Evolutionary conservation across 2,797 vertebrate genomes (phyloP), one percentile per base, ranked within the genome.

Genomic region (Heliangelus exortis): DNA sequence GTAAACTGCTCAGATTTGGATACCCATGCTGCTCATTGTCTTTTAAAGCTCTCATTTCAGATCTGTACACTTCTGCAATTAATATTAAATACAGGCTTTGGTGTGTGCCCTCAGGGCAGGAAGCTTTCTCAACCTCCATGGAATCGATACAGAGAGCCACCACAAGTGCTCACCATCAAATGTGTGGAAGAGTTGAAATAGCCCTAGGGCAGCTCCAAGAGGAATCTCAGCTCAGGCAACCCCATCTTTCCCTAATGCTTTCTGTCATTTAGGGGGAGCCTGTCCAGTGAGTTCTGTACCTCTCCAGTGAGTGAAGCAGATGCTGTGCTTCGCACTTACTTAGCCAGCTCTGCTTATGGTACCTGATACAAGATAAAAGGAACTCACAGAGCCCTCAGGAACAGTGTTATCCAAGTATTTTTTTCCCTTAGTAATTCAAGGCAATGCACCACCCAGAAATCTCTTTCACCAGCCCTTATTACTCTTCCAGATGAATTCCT

Each of bases 401-500:
- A 72, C 7, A 26, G 15, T 0, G 0, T 45, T 66, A 55, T 29
- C 21, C 43, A 33, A 50, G 29, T 17, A 31, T 47, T 91, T 92
- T 41, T 41, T 71, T 88, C 63, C 55, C 29, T 88, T 53, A 61
- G 54, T 29, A 87, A 82, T 84, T 82, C 45, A 69, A 82, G 68
- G 47, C n/a, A 77, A 73, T 23, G 33, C 54, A 55, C 53, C 78
- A 65, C 45, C 41, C 53, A 71, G 45, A 72, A 67, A 83, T 41
- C 28, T 34, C 33, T 79, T 71, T 53, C 16, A 74, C 79, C 65
- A 80, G 41, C 4, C 12, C 33, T 54, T 82, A 10, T n/a, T 57
- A 58, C 57, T 81, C 48, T 85, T 94, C 63, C 48, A 81, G 67
- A 53, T 41, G 65, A 93, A 23, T 12, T 90, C 63, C 36, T 78